Base-by-base conservation (phyloP, 2,888 invertebrate genomes). In the Lasioglossum marginatum region DNA sequence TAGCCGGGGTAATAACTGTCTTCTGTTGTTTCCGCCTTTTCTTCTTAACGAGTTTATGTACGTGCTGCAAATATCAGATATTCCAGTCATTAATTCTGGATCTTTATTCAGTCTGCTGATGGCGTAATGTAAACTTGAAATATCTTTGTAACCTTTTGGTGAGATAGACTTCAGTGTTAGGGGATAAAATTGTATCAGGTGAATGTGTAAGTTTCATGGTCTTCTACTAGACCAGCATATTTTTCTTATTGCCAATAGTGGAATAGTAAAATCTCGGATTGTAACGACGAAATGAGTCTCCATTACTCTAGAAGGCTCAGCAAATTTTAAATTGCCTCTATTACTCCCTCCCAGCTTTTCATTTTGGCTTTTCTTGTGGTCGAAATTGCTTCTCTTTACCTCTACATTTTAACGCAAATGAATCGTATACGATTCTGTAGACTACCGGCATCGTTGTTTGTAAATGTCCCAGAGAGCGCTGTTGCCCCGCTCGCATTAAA, bases 401-500 rank as follows among this genome's bases (percentile, higher is more conserved):
- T 23, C 31, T 14, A 8, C 16, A 12, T 31, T 40, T 19, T 3
- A 19, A 10, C 14, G 57, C 34, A 31, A 43, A 60, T 31, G 63
- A 31, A 34, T 66, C 31, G 31, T 48, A 52, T 74, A 52, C 23
- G 10, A 16, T 31, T 34, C 34, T 8, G 19, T 34, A 27, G 71
- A 70, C 12, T 5, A 12, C 31, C 4, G 40, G 43, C 37, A 40
- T 48, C 60, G 66, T 75, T 57, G 71, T 60, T 40, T 60, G 63
- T 27, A 45, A 45, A 71, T 57, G 81, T 73, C 73, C 23, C n/a
- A 43, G 40, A 57, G 66, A 60, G 66, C 60, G 60, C 37, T 63
- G 79, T 57, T 34, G 43, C 66, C 40, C 40, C 34, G 57, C 79
- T 75, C 57, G 76, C 74, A 72, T 87, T 77, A 48, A 79, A 79